Evolutionary conservation across 2,113 vertebrate genomes (phyloP), one percentile per base, ranked within the genome.

Genomic region (Passer montanus): DNA sequence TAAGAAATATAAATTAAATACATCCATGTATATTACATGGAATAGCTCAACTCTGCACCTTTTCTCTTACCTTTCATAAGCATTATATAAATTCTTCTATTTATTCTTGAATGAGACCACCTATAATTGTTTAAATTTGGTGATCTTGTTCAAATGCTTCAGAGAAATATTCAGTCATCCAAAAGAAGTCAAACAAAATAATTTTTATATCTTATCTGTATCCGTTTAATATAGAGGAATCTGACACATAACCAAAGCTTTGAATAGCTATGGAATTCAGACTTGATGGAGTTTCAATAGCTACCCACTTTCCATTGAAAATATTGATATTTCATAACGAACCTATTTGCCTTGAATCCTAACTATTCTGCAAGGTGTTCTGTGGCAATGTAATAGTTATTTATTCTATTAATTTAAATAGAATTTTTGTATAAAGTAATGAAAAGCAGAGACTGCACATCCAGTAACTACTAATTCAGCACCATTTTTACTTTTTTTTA

Each of bases 371-470:
- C 60, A 59, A 80, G 75, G 68, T 87, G 13, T 82, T 82, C 41
- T 82, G n/a, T 37, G 31, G 49, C 41, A 87, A 55, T 78, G 67
- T 81, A 90, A 76, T 64, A 84, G 19, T 31, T 78, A 92, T 78
- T 96, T 91, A 81, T 94, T 93, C 35, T 63, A 73, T 70, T 95
- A 92, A 92, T 94, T 93, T 94, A 66, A 89, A 79, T 6, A 73
- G 66, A 72, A 79, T 75, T 87, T 94, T 69, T 56, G 9, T 72
- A 72, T 62, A 69, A 93, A 81, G 35, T 67, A 87, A 93, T 75
- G 91, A 74, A 82, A 94, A 92, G 22, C 22, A 68, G 59, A 68
- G 27, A 84, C 44, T 79, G 27, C 53, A 69, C 26, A 91, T 79
- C 12, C 58, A 67, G 19, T 60, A 72, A 44, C 64, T 75, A 68